Base-by-base conservation (phyloP, 2,888 invertebrate species). In the Orthosia incerta region DNA sequence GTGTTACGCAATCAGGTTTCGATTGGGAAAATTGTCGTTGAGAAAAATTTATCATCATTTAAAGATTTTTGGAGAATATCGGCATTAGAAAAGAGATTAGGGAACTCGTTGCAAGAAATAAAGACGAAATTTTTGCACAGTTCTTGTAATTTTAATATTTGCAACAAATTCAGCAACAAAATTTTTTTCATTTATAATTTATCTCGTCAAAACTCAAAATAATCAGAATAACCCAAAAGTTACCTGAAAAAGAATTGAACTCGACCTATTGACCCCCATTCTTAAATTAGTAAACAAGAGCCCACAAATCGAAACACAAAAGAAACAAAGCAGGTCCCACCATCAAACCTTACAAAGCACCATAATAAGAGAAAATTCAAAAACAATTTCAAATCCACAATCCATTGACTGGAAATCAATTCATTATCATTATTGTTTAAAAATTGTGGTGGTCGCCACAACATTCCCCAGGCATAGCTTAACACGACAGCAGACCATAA, bases 401-500 rank as follows among this genome's bases (percentile, higher is more conserved):
- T 57, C 74, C 57, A 74, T 82, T 76, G 75, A 76, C 63, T 77
- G 31, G 64, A 78, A 86, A 81, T 80, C 76, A 79, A 87, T 87
- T 75, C 78, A 82, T 82, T 83, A 83, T 75, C 78, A 82, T 82
- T 83, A 83, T 85, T 90, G 87, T 88, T 87, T 90, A 91, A 92
- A 93, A 93, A 89, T 91, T 87, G 84, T 87, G 93, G 93, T 92
- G 92, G 92, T 90, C 92, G 89, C 89, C 87, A 91, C 91, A 91
- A 91, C 82, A 88, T 88, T 86, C 87, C 80, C 80, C 82, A 67
- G 83, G 89, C 92, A 92, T 90, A 88, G 88, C 90, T 89, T 87
- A 89, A 90, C 89, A 87, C 88, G 94, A 94, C 93, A 92, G 91
- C 83, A 81, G 82, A 87, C 92, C 92, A 94, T 95, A 95, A 93